A percentile compares a stretch with the other conserved stretches of the same genome.
These are phyloP conservation scores for Catocala sponsa DNA, from an alignment of 2,888 invertebrate genomes.

Conservation along the genomic window DNA sequence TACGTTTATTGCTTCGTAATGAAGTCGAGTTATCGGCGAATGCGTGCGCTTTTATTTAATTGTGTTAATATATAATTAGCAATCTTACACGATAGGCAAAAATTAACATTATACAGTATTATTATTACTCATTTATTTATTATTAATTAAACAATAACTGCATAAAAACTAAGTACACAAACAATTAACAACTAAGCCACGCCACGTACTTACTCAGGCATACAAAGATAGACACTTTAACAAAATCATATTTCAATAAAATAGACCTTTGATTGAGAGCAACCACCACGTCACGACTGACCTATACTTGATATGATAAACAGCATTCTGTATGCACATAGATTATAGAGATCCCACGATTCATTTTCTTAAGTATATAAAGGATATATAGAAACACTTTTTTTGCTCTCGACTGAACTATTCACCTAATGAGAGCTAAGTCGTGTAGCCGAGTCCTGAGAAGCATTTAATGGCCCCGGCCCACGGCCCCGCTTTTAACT, in stretches of 20 bases:
- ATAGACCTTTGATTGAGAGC: not conserved
- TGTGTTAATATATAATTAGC: slow-evolving; percentile 33
- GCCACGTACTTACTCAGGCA: too few species aligned
- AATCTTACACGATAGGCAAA: slow-evolving; percentile 23
- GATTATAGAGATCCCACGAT: slow-evolving; percentile 23
- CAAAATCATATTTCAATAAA: not conserved
- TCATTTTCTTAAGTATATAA: slow-evolving; percentile 36
- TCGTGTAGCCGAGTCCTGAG: slow-evolving; percentile 69
- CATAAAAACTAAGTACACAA: slow-evolving; percentile 2
- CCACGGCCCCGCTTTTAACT: slow-evolving; percentile 82
- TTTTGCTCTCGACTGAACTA: slow-evolving; percentile 48
- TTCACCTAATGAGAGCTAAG: slow-evolving; percentile 68
- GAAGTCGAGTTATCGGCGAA: slow-evolving; percentile 61
- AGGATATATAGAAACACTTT: slow-evolving; percentile 35
- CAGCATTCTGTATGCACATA: slow-evolving; percentile 1
- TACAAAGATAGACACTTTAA: too few species aligned
- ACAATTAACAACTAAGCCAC: not conserved
- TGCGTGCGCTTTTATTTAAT: slow-evolving; percentile 43
- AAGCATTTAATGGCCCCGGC: slow-evolving; percentile 74
- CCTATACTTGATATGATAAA: not conserved
- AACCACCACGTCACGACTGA: not conserved
- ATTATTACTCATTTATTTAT: too few species aligned
- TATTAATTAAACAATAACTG: slow-evolving; percentile 13
- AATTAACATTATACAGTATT: too few species aligned
- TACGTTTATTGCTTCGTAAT: slow-evolving; percentile 69